A percentile compares a stretch with the other conserved stretches of the same genome.
Evolutionary conservation across 2,797 vertebrate genomes (phyloP).

Genomic region (Syndactyla subalaris): DNA sequence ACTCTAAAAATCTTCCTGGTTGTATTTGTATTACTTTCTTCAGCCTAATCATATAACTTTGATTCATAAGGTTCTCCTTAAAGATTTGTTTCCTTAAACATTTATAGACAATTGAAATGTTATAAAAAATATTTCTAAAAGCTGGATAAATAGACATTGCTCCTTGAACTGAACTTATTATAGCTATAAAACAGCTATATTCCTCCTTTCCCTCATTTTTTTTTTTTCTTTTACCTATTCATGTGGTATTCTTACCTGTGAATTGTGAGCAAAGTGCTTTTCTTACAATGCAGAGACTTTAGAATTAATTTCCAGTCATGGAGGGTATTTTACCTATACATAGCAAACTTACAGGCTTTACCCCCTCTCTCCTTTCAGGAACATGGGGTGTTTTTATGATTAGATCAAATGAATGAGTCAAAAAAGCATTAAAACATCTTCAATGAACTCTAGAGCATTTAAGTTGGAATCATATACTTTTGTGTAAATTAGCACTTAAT

Average conservation of each 20-base stretch:
- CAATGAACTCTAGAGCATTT: not conserved
- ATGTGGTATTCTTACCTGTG: not conserved
- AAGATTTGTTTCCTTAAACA: not conserved
- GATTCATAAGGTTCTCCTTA: not conserved
- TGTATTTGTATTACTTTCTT: not conserved
- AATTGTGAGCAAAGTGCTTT: not conserved
- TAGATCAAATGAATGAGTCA: not conserved
- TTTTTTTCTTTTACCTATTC: not conserved
- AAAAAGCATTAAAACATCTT: not conserved
- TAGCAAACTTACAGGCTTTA: not conserved
- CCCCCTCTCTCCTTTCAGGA: not conserved
- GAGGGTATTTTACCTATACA: not conserved
- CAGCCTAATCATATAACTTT: not conserved
- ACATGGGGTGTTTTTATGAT: too few species aligned
- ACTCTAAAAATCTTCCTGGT: not conserved
- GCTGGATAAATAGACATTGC: not conserved
- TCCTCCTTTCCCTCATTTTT: not conserved
- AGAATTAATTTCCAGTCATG: not conserved
- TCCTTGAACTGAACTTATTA: not conserved
- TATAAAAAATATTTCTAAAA: slow-evolving; percentile 5
- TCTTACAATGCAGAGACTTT: not conserved
- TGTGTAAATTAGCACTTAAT: not conserved
- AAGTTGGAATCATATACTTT: not conserved
- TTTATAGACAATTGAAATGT: not conserved
- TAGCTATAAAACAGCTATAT: not conserved